Evolutionary conservation across 2,888 invertebrate genomes (phyloP).

Genomic region (Thysanoteuthis rhombus): DNA sequence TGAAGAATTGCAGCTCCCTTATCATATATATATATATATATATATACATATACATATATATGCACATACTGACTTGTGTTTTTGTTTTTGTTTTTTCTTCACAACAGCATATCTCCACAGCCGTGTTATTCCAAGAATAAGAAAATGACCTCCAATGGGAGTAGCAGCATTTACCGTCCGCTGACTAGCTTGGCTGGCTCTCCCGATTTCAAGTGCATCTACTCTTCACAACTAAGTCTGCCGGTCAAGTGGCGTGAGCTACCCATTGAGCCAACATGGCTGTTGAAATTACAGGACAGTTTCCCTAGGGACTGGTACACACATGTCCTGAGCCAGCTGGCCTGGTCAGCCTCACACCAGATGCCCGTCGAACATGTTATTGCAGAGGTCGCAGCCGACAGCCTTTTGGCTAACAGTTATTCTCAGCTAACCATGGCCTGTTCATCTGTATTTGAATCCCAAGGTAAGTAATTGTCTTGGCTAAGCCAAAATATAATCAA

Average conservation of each 20-base stretch:
- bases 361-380: constrained; percentile 48
- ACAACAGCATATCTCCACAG: constrained; percentile 13
- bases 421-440: constrained; percentile 64
- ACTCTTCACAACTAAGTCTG: constrained; percentile 58
- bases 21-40: too few relatives aligned
- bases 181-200: constrained; percentile 60
- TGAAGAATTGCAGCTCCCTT: too few relatives aligned
- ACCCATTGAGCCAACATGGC: constrained; percentile 57
- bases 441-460: constrained; percentile 60
- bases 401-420: constrained; percentile 57
- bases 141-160: constrained; percentile 43
- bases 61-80: too few relatives aligned
- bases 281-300: constrained; percentile 50
- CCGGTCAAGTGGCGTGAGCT: constrained; percentile 60
- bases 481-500: not conserved
- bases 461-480: constrained; percentile 45
- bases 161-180: constrained; percentile 57
- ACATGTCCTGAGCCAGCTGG: constrained; percentile 53
- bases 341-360: constrained; percentile 50
- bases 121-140: constrained; percentile 21
- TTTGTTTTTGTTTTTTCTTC: too few relatives aligned
- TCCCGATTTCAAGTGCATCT: constrained; percentile 58
- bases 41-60: too few relatives aligned
- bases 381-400: constrained; percentile 53
- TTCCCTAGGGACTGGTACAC: constrained; percentile 62